Evolutionary conservation across 35 echinoderm and acorn worm species (phyloP), one percentile per base, ranked within the genome.

Genomic region (Chiridota heheva): DNA sequence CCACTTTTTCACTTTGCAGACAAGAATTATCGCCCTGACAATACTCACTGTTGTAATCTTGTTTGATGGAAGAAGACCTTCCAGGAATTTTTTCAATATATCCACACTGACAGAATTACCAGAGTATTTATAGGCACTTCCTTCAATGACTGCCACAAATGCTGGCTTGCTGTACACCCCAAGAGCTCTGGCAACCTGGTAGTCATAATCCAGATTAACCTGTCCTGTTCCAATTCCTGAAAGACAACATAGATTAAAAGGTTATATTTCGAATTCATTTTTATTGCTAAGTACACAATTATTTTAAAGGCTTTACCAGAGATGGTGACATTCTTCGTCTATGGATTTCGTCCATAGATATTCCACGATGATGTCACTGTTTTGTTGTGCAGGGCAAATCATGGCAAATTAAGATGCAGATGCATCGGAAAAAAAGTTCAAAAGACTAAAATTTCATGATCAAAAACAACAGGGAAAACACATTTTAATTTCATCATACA

Each of bases 111-210:
- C 6, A 42, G 58, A 49, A 25, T 78, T 78, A 30, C 75, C 75
- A 16, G 38, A 25, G 47, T 78, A 78, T 18, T 58, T 78, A 22
- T 78, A 78, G 2, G 53, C 75, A 56, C 20, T 60, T 53, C 73
- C 67, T 31, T 84, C 60, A 2, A 84, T n/a, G 5, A 84, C 36
- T 3, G 42, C 81, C 3, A 84, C 49, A 1, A 84, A 32, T 10
- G 81, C 36, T 7, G 81, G 81, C 47, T 61, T 72, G 15, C 51
- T 72, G 59, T 72, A 72, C 3, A 84, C 33, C 22, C 81, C 81
- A 43, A 84, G 45, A 16, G 56, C 36, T n/a, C 81, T 32, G 8
- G 73, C 5, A 37, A 84, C 46, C 10, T 61, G 63, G 20, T 71
- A 58, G 49, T 84, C 81, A 42, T 72, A 73, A 44, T 84, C 81